Evolutionary conservation across 2,888 invertebrate genomes (phyloP), one percentile per base, ranked within the genome.

Genomic region (Drepana falcataria): DNA sequence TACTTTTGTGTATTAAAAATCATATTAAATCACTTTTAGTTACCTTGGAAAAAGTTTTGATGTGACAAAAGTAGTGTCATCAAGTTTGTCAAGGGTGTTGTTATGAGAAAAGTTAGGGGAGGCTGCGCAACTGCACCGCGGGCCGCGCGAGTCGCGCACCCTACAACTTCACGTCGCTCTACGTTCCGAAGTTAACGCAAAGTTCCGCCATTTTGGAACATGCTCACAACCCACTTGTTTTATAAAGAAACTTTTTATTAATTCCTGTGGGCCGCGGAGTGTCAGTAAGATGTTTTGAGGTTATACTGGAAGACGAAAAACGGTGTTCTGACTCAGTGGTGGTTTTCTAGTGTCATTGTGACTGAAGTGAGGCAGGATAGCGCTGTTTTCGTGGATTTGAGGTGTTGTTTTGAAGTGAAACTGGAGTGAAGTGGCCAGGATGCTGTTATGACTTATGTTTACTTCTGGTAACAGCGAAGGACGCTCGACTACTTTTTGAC

Each of bases 191-290:
- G 91, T 91, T 91, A 89, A 87, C 90, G 85, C 91, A 83, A 91
- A 91, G 91, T 91, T 91, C 91, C 91, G 91, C 91, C 91, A 91
- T 91, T 91, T 91, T 91, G 91, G 91, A 88, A 91, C 91, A 91
- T 91, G 91, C 91, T 91, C 91, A 90, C 91, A 90, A 90, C 91
- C 91, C 88, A 91, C 91, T 91, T 91, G 91, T 91, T 91, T 91
- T 91, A 88, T 90, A 91, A 91, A 91, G 91, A 91, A 91, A 91
- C 91, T 91, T 91, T 91, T 91, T 91, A 91, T 91, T 91, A 91
- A 91, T 91, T 91, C 91, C 88, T 90, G 89, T 90, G 87, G 90
- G 87, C 87, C 90, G 88, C 88, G 89, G 89, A 89, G 91, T 87
- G 87, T 88, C 90, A 88, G 90, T 87, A 87, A 89, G 88, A 91